Percentiles rank a stretch among this genome's conserved stretches.
Conservation (phyloP, 2,797 vertebrate species). For the Amniataba percoides region DNA sequence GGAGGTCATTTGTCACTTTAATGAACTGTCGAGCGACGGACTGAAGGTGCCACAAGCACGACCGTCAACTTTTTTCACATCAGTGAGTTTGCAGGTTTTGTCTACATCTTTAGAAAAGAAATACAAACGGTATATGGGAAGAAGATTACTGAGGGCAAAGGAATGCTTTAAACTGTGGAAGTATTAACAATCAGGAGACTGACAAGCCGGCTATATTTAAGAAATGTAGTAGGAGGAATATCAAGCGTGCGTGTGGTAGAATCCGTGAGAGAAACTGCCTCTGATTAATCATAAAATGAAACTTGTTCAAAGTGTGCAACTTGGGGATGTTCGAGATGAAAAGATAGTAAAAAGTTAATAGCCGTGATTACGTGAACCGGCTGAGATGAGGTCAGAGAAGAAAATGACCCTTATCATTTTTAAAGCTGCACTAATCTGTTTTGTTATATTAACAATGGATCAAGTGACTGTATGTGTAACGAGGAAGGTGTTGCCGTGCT, state of each 20-base stretch:
- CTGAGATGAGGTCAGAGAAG: constrained; percentile 26
- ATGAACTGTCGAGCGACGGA: constrained; percentile 37
- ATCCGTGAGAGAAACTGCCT: constrained; percentile 6
- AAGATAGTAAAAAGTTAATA: constrained; percentile 2
- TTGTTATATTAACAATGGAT: constrained; percentile 24
- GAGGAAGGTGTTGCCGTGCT: constrained; percentile 15
- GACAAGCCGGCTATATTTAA: not conserved
- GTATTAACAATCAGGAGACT: not conserved
- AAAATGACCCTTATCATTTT: constrained; percentile 15
- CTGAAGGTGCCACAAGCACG: not conserved
- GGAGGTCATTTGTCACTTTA: constrained; percentile 43
- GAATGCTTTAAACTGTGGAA: constrained; percentile 1
- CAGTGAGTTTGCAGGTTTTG: constrained; percentile 1
- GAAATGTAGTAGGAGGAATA: not conserved
- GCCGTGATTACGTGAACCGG: constrained; percentile 9
- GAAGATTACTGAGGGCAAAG: constrained; percentile 12
- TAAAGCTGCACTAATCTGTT: constrained; percentile 11
- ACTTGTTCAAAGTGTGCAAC: not conserved
- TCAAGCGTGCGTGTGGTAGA: not conserved
- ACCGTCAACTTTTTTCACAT: not conserved
- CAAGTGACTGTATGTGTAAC: constrained; percentile 24
- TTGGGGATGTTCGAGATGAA: not conserved
- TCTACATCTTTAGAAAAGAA: not conserved
- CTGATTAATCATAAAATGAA: constrained; percentile 6
- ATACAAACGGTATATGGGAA: constrained; percentile 1